Conservation (phyloP, 1,140 invertebrate species). For the Venturia canescens region DNA sequence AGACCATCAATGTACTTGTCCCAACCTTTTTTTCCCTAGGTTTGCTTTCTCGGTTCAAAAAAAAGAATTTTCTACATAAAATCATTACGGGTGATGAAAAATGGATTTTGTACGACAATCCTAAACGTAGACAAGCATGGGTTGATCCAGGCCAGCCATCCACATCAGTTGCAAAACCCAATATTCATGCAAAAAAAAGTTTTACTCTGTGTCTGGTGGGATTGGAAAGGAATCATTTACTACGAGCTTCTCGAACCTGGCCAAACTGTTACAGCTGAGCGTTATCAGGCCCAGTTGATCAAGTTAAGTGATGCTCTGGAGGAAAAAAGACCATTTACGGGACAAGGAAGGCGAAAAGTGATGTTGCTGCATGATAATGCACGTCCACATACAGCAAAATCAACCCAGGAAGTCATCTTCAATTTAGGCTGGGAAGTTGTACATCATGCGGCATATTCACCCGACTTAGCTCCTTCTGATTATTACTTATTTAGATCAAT, state of each 20-base stretch:
- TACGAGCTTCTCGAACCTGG: background rate
- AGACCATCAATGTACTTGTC: too few relatives aligned
- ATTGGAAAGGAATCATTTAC: slow-evolving; percentile 12
- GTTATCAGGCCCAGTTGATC: background rate
- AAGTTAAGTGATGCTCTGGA: too few relatives aligned
- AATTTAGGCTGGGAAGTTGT: background rate
- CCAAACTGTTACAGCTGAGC: background rate
- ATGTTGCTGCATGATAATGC: background rate
- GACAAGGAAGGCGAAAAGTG: background rate
- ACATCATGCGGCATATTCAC: background rate
- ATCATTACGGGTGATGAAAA: background rate
- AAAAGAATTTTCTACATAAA: too few relatives aligned
- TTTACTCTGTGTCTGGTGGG: slow-evolving; percentile 12
- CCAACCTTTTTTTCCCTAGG: too few relatives aligned
- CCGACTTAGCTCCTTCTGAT: too few relatives aligned
- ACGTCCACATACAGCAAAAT: background rate
- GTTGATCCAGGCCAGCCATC: too few relatives aligned
- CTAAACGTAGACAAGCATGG: background rate
- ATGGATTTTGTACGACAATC: background rate
- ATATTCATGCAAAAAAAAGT: too few relatives aligned
- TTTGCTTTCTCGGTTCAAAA: too few relatives aligned
- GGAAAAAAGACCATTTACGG: background rate
- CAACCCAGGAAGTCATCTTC: background rate
- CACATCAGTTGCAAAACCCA: too few relatives aligned
- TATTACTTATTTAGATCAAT: too few relatives aligned